Evolutionary conservation across 1,140 invertebrate genomes (phyloP), one percentile per base, ranked within the genome.

Genomic region (Dreissena rostriformis): DNA sequence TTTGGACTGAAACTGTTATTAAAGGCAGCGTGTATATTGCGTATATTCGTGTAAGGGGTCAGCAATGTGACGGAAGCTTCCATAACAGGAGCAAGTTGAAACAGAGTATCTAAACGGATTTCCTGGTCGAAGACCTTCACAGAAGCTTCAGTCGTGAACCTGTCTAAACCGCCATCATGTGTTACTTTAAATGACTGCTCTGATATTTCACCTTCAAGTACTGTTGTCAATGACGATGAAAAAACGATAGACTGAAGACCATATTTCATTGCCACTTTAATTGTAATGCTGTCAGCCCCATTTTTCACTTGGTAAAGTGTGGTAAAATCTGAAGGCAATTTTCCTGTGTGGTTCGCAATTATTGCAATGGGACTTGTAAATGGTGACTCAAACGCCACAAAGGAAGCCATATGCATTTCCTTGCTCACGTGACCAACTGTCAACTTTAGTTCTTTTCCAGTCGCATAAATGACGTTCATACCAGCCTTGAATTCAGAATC

Each of bases 1-100:
- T 22, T 76, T 17, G 63, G 2, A 53, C 39, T 71, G 57, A 68
- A 28, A 52, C 4, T 82, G 65, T 89, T 81, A 8, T 63, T 63
- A 10, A 89, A 74, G 11, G 73, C 55, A 5, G 82, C n/a, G 53
- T 81, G 75, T 10, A 68, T 28, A 49, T 76, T 17, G 39, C 73
- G 74, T 12, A 83, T 66, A 17, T 82, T 57, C n/a, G 81, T 61
- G n/a, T 85, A 86, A n/a, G 88, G 86, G 12, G 86, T 88, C 19
- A 82, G 74, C 22, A 89, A 72, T 29, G 49, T 57, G 10, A 81
- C 5, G 24, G 68, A 61, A 12, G 68, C 79, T 26, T 65, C 57
- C 7, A 81, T 49, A 15, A 73, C 57, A 49, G 79, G 79, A 15
- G 49, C 39, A 26, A 81, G 55, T 39, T 72, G 51, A 49, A 81